A percentile compares a stretch with the other conserved stretches of the same genome.
phyloP scores from a whole-genome alignment of 1,140 invertebrate species.

The Ceratosolen fusciceps region DNA sequence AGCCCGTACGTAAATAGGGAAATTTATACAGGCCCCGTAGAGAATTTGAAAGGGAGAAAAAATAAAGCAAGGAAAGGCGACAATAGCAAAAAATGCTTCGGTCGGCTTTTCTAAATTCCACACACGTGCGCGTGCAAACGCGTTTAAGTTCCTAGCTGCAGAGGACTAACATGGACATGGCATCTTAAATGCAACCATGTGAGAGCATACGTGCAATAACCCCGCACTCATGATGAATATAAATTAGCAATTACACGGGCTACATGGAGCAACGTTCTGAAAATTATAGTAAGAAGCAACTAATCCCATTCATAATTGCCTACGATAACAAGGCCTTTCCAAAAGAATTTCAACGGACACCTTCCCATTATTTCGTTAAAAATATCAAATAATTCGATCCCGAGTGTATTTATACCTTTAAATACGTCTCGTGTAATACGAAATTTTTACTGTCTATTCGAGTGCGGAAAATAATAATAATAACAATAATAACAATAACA shows the following conservation, averaged over 20 bases:
- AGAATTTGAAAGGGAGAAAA: too few relatives aligned
- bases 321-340: too few relatives aligned
- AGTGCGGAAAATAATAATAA: too few relatives aligned
- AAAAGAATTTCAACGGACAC: too few relatives aligned
- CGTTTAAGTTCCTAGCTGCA: slow-evolving; percentile 8
- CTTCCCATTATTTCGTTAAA: too few relatives aligned
- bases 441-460: too few relatives aligned
- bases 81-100: neutral
- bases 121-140: slow-evolving; percentile 22
- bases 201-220: neutral
- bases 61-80: neutral
- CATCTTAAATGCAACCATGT: slow-evolving; percentile 17
- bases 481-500: too few relatives aligned
- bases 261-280: neutral
- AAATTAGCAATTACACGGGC: neutral
- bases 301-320: slow-evolving; percentile 31
- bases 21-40: too few relatives aligned
- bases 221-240: slow-evolving; percentile 32
- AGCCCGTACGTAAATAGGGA: too few relatives aligned
- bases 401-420: too few relatives aligned
- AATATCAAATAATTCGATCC: too few relatives aligned
- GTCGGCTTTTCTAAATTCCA: neutral
- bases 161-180: slow-evolving; percentile 32
- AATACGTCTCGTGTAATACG: too few relatives aligned
- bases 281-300: neutral